Conservation (phyloP, 2,113 vertebrate genomes). For the Zosterops borbonicus region DNA sequence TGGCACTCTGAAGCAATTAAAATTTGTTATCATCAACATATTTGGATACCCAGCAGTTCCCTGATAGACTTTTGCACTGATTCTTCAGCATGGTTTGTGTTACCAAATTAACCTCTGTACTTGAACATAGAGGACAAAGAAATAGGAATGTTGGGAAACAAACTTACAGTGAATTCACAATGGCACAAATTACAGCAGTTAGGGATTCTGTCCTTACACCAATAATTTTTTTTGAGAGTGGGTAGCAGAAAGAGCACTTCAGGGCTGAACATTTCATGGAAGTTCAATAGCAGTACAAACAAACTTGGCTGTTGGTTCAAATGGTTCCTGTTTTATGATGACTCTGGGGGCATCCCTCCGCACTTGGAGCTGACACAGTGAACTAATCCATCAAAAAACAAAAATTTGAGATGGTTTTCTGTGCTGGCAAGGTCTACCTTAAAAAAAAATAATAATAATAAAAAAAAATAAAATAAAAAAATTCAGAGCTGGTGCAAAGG, state of each 20-base stretch:
- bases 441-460: background rate
- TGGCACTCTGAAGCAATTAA: conserved; percentile 13
- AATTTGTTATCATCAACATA: background rate
- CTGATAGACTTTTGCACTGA: background rate
- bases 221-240: background rate
- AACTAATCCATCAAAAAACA: background rate
- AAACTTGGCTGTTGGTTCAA: background rate
- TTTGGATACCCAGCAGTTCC: background rate
- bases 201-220: background rate
- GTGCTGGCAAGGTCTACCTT: background rate
- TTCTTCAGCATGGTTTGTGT: background rate
- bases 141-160: background rate
- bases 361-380: background rate
- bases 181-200: background rate
- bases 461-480: too few relatives aligned
- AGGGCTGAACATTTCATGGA: background rate
- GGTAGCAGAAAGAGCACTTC: background rate
- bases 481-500: background rate
- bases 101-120: background rate
- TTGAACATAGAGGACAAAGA: background rate
- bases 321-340: background rate
- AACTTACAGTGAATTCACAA: background rate
- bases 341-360: background rate
- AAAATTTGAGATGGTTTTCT: background rate
- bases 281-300: background rate